Base-by-base conservation (phyloP, 37 sponge, comb jelly and placozoan species). In the Hexactinellida sp. region DNA sequence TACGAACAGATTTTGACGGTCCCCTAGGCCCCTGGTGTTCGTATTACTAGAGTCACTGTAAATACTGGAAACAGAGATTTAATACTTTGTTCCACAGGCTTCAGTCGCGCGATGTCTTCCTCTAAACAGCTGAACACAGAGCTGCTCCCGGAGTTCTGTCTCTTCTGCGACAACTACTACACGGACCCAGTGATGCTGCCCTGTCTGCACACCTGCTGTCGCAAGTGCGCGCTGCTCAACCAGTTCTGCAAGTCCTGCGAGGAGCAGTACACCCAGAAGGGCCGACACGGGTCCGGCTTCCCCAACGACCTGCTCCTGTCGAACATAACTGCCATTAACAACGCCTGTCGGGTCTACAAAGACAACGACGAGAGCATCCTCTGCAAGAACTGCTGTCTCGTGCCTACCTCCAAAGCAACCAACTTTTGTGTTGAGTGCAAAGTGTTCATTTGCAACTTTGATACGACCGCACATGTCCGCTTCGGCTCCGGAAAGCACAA, bases 71-170 rank as follows among this genome's bases (percentile, higher is more conserved):
- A n/a, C n/a, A n/a, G n/a, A n/a, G n/a, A n/a, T n/a, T n/a, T n/a
- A n/a, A n/a, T n/a, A n/a, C n/a, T n/a, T n/a, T n/a, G n/a, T n/a
- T 47, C 52, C 9, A 25, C 34, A 63, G 76, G 76, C 13, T 23
- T 25, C 76, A 63, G 34, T 28, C 76, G 76, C 76, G 21, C 76
- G 76, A 63, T 63, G 76, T 63, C 76, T 63, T 7, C 21, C 1
- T n/a, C n/a, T n/a, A 63, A 63, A n/a, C 76, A 63, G 76, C 76
- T 63, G 1, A 63, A 63, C 34, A 63, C 76, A 25, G 76, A 63
- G 76, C 5, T n/a, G 30, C 5, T 63, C 3, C 76, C 76, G 13
- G 28, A 63, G 34, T 25, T 23, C 21, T 63, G 76, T n/a, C 25
- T n/a, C 32, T 10, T n/a, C 76, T 63, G 76, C 30, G 30, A 63